phyloP scores from a whole-genome alignment of 2,888 invertebrate species.

The Melieria picta region DNA sequence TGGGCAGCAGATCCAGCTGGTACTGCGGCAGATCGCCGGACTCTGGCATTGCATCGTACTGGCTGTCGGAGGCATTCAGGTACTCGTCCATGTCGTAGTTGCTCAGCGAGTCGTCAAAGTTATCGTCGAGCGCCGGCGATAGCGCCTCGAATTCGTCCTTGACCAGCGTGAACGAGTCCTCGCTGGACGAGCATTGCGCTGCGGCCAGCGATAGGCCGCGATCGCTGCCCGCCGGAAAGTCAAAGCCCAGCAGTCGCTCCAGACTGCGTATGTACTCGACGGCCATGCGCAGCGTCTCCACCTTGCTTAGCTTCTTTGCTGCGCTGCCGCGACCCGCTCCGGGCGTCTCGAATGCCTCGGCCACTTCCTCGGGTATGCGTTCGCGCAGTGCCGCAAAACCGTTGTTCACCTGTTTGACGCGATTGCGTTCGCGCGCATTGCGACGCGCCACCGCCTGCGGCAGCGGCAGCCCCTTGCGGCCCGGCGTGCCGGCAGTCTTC shows the following conservation, averaged over 20 bases:
- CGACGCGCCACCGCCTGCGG: conserved; percentile 86
- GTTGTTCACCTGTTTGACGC: conserved; percentile 92
- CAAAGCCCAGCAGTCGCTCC: conserved; percentile 78
- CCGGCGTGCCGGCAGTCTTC: conserved; percentile 52
- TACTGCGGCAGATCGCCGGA: conserved; percentile 8
- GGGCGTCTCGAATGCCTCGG: conserved; percentile 74
- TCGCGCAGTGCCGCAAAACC: conserved; percentile 89
- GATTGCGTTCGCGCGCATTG: conserved; percentile 91
- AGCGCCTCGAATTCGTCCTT: conserved; percentile 60
- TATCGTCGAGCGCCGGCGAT: conserved; percentile 49
- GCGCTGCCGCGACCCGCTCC: conserved; percentile 71
- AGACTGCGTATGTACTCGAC: conserved; percentile 89
- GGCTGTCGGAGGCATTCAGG: conserved; percentile 30
- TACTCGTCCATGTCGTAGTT: conserved; percentile 59
- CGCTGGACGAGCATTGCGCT: conserved; percentile 46
- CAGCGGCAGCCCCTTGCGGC: conserved; percentile 70
- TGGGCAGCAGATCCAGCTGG: conserved; percentile 63
- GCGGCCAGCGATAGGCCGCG: conserved; percentile 30
- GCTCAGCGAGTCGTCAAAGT: conserved; percentile 55
- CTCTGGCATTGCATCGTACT: conserved; percentile 13
- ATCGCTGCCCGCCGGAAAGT: conserved; percentile 59
- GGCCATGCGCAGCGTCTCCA: conserved; percentile 89
- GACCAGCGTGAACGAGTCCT: conserved; percentile 60
- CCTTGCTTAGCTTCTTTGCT: conserved; percentile 85
- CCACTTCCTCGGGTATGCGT: conserved; percentile 86